phyloP scores from a whole-genome alignment of 2,113 vertebrate species.

The Melanostigma gelatinosum region DNA sequence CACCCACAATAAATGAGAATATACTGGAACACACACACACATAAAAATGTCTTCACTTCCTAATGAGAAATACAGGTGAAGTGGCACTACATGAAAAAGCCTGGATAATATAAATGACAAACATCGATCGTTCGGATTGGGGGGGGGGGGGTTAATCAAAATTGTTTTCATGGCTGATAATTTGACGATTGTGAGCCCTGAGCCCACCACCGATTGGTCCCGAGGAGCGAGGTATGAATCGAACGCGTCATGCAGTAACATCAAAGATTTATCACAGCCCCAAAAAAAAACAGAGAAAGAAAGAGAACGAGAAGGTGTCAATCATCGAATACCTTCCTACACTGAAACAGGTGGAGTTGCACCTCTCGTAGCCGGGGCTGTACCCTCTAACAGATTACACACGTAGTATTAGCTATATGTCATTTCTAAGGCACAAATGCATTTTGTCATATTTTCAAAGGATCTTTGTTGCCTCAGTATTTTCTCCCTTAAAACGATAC shows the following conservation, averaged over 20 bases:
- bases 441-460: slow-evolving; percentile 23
- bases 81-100: slow-evolving; percentile 17
- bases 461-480: slow-evolving; percentile 23
- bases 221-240: slow-evolving; percentile 50
- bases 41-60: not conserved
- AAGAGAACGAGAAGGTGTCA: not conserved
- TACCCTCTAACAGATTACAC: slow-evolving; percentile 26
- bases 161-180: not conserved
- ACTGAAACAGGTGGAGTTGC: not conserved
- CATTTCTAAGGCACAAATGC: slow-evolving; percentile 80
- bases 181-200: slow-evolving; percentile 11
- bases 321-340: not conserved
- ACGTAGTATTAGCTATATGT: not conserved
- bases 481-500: slow-evolving; percentile 35
- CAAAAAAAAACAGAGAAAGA: slow-evolving; percentile 1
- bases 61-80: slow-evolving; percentile 20
- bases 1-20: slow-evolving; percentile 29
- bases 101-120: not conserved
- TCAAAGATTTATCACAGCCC: slow-evolving; percentile 26
- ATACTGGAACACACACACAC: slow-evolving; percentile 27
- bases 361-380: slow-evolving; percentile 2
- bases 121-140: not conserved
- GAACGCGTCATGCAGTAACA: slow-evolving; percentile 59
- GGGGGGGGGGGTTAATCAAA: not conserved
- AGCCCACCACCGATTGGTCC: slow-evolving; percentile 66